A percentile compares a stretch with the other conserved stretches of the same genome.
Conservation (phyloP, 2,888 invertebrate species). For the Netelia melanura region DNA sequence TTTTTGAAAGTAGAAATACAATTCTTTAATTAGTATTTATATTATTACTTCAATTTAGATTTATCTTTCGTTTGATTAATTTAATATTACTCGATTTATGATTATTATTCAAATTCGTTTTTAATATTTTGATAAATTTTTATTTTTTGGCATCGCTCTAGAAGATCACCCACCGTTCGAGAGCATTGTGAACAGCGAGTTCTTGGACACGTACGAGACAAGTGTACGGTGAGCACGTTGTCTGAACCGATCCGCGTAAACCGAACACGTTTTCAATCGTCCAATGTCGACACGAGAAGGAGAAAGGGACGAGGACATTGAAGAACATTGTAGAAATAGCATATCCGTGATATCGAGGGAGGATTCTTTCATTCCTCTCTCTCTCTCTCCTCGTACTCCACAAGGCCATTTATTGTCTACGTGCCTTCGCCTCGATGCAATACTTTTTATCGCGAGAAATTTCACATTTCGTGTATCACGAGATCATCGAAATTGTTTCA, state of each 20-base stretch:
- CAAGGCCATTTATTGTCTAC: constrained; percentile 60
- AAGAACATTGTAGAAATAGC: constrained; percentile 33
- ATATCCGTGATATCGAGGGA: constrained; percentile 54
- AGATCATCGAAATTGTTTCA: constrained; percentile 1
- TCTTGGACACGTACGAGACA: constrained; percentile 53
- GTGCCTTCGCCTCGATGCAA: constrained; percentile 49
- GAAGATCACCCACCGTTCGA: constrained; percentile 39
- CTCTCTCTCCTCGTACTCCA: constrained; percentile 3
- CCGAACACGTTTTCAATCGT: constrained; percentile 71
- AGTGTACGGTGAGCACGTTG: constrained; percentile 39
- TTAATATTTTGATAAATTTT: background rate
- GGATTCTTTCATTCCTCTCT: constrained; percentile 53
- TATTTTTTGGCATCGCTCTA: constrained; percentile 18
- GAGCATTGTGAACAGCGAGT: constrained; percentile 35
- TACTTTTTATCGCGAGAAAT: constrained; percentile 35
- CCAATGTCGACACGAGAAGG: constrained; percentile 54
- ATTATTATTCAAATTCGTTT: background rate
- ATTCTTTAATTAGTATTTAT: too few relatives aligned
- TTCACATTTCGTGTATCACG: constrained; percentile 25
- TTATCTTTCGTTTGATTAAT: too few relatives aligned
- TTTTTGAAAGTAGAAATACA: too few relatives aligned
- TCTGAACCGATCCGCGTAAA: constrained; percentile 65
- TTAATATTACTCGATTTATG: background rate
- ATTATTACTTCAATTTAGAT: too few relatives aligned
- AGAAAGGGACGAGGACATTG: background rate